Percentiles rank a stretch among this genome's conserved stretches.
Conservation (phyloP, 2,113 vertebrate species). For the Rana temporaria region DNA sequence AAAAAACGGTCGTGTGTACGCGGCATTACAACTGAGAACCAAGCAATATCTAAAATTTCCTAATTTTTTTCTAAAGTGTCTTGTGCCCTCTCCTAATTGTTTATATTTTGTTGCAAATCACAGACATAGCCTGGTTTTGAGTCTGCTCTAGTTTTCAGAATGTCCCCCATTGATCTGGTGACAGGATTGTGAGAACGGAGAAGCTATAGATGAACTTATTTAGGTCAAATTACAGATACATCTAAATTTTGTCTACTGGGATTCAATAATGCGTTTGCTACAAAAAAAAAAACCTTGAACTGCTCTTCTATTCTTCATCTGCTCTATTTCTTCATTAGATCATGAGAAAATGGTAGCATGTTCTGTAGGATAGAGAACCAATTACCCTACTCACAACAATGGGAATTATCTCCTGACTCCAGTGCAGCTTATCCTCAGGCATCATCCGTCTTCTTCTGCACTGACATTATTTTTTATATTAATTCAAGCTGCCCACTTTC, state of each 20-base stretch:
- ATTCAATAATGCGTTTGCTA: background rate
- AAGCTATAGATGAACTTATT: background rate
- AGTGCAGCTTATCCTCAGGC: slow-evolving; percentile 18
- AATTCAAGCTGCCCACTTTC: slow-evolving; percentile 10
- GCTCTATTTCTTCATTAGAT: slow-evolving; percentile 17
- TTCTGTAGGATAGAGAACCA: slow-evolving; percentile 27
- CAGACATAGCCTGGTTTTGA: too few relatives aligned
- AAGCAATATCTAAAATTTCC: too few relatives aligned
- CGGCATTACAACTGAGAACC: too few relatives aligned
- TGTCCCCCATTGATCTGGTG: background rate
- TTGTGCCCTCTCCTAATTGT: too few relatives aligned
- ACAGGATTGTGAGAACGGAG: background rate
- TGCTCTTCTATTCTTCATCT: slow-evolving; percentile 18
- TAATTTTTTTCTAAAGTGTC: too few relatives aligned
- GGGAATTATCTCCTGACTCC: slow-evolving; percentile 12
- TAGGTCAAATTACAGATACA: background rate
- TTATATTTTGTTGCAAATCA: too few relatives aligned
- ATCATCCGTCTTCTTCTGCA: slow-evolving; percentile 1
- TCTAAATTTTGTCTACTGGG: background rate
- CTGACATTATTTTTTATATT: slow-evolving; percentile 3
- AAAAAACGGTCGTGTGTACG: too few relatives aligned
- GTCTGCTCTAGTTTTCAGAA: background rate
- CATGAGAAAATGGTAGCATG: background rate
- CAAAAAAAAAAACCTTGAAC: background rate
- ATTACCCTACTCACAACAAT: slow-evolving; percentile 20